phyloP scores from a whole-genome alignment of 2,797 vertebrate genomes.

The Rhyacichthys aspro region DNA sequence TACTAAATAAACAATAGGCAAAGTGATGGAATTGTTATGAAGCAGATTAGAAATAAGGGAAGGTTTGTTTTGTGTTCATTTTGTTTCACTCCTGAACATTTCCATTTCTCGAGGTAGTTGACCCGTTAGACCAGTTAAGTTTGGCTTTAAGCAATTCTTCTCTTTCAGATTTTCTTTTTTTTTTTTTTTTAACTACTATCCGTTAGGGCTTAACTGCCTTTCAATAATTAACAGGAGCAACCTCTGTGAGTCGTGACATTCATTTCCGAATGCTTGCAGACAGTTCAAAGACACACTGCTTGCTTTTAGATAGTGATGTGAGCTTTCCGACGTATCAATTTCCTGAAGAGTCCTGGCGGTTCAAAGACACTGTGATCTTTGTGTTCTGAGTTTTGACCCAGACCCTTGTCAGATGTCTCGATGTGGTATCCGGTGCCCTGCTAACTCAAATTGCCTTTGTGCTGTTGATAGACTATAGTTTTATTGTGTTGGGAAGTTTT shows the following conservation, averaged over 20 bases:
- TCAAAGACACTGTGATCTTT: conserved; percentile 15
- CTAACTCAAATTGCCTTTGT: conserved; percentile 11
- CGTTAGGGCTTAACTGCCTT: not conserved
- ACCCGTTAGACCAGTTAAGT: not conserved
- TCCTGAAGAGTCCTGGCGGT: conserved; percentile 10
- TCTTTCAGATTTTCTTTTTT: not conserved
- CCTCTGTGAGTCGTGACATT: conserved; percentile 13
- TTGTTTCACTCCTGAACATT: too few species aligned
- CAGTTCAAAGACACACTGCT: conserved; percentile 8
- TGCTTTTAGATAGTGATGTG: conserved; percentile 15
- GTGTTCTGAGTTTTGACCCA: conserved; percentile 9
- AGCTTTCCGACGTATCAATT: conserved; percentile 10
- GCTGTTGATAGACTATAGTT: not conserved
- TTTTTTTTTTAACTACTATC: conserved; percentile 1
- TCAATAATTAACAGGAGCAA: conserved; percentile 14
- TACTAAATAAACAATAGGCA: too few species aligned
- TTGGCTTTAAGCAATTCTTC: not conserved
- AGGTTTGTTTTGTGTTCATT: too few species aligned
- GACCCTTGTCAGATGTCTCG: conserved; percentile 11
- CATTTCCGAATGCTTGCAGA: conserved; percentile 12
- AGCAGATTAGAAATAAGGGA: too few species aligned
- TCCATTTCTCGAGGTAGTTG: too few species aligned
- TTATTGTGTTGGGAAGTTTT: conserved; percentile 5
- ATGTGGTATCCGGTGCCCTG: conserved; percentile 1
- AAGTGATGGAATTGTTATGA: too few species aligned